Percentiles rank a stretch among this genome's conserved stretches.
Evolutionary conservation across 2,113 vertebrate genomes (phyloP).

Genomic region (Osmerus eperlanus): DNA sequence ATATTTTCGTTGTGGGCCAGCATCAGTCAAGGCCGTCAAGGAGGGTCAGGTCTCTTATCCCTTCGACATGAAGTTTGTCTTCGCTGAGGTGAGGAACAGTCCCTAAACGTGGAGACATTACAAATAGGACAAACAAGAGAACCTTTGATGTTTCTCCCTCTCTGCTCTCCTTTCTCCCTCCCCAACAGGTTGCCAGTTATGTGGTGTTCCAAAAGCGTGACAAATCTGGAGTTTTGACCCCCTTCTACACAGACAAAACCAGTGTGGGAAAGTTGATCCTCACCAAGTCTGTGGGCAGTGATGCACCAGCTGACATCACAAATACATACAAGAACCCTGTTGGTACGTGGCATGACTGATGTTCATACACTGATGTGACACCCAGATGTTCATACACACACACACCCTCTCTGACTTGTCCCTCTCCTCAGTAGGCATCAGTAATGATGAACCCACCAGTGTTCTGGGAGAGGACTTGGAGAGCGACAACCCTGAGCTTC

Average conservation of each 20-base stretch:
- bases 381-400: too few relatives aligned
- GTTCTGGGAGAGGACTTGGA: too few relatives aligned
- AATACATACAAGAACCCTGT: constrained; percentile 78
- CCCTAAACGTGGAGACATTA: neutral
- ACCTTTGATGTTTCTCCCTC: neutral
- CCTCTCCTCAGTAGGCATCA: too few relatives aligned
- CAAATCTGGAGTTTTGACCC: constrained; percentile 72
- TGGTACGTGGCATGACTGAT: constrained; percentile 45
- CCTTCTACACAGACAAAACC: constrained; percentile 78
- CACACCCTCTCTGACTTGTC: too few relatives aligned
- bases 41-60: constrained; percentile 83
- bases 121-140: too few relatives aligned
- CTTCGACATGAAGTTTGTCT: constrained; percentile 83
- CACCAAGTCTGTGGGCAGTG: constrained; percentile 82
- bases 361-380: too few relatives aligned
- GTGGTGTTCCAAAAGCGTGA: constrained; percentile 86
- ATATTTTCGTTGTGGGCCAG: constrained; percentile 82
- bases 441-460: too few relatives aligned
- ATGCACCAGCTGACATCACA: constrained; percentile 76
- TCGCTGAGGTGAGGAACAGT: constrained; percentile 79
- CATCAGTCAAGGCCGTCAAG: constrained; percentile 81
- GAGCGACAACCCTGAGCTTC: too few relatives aligned
- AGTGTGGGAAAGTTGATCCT: constrained; percentile 78
- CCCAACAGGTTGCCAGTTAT: constrained; percentile 85
- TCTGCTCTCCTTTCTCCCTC: neutral